A percentile compares a stretch with the other conserved stretches of the same genome.
phyloP scores from a whole-genome alignment of 2,888 invertebrate species.

The Orthosia cruda region DNA sequence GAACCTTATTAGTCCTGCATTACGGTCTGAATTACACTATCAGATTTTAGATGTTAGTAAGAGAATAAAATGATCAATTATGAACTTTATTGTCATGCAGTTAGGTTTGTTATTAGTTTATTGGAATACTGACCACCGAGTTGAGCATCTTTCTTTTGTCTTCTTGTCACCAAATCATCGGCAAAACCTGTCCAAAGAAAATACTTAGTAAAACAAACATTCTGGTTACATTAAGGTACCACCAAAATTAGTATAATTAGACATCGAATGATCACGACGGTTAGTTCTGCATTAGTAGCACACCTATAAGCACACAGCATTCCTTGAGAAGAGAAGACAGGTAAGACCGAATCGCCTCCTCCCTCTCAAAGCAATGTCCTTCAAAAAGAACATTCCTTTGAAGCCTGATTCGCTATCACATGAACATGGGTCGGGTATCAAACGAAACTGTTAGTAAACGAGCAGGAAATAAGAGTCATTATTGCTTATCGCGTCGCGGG shows the following conservation, averaged over 20 bases:
- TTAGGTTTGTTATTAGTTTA: constrained; percentile 8
- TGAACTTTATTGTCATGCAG: not conserved
- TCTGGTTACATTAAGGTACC: constrained; percentile 10
- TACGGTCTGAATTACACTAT: not conserved
- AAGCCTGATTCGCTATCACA: constrained; percentile 49
- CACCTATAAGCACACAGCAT: constrained; percentile 88
- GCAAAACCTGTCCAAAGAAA: constrained; percentile 87
- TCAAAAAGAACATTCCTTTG: constrained; percentile 39
- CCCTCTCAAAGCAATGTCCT: constrained; percentile 62
- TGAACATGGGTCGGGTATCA: constrained; percentile 25
- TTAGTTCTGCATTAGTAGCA: constrained; percentile 87
- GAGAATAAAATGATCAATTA: not conserved
- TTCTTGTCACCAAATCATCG: constrained; percentile 90
- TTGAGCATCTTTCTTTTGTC: constrained; percentile 91
- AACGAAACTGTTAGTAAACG: constrained; percentile 44
- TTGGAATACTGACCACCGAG: constrained; percentile 85
- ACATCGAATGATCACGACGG: constrained; percentile 80
- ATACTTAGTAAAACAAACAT: constrained; percentile 47
- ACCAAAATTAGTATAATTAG: constrained; percentile 78
- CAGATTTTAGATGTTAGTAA: not conserved
- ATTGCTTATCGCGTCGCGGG: constrained; percentile 35
- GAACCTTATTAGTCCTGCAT: constrained; percentile 21
- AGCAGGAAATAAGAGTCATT: constrained; percentile 44
- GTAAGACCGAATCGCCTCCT: constrained; percentile 78
- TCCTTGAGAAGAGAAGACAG: constrained; percentile 82